A percentile compares a stretch with the other conserved stretches of the same genome.
phyloP scores from a whole-genome alignment of 2,113 vertebrate genomes.

The Hemibagrus wyckioides region DNA sequence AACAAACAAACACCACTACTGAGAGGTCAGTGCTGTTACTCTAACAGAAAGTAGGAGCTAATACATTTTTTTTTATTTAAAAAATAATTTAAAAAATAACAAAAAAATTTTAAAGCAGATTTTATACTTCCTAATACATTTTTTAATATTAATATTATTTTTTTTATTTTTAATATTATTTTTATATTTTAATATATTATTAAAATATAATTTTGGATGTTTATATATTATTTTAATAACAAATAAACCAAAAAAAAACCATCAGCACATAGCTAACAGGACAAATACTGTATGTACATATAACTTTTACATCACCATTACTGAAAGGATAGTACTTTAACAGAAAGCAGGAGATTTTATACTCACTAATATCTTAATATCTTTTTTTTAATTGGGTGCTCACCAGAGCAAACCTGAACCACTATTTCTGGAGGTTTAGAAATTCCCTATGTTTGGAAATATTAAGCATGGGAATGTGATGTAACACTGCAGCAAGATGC shows the following conservation, averaged over 20 bases:
- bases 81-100: no score
- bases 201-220: no score
- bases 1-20: neutral
- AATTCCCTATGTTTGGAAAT: neutral
- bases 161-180: no score
- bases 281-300: no score
- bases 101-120: no score
- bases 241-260: no score
- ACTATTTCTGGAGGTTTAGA: neutral
- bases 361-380: neutral
- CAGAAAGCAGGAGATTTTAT: neutral
- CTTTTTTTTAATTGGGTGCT: neutral
- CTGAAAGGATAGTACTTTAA: neutral
- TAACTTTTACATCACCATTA: no score
- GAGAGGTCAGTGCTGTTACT: neutral
- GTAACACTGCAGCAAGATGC: neutral
- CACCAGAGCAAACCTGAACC: neutral
- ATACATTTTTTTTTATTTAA: neutral
- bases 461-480: neutral
- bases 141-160: no score
- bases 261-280: no score
- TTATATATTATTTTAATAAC: no score
- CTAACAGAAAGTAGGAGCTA: neutral
- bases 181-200: no score
- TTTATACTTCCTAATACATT: no score